phyloP scores from a whole-genome alignment of 2,888 invertebrate genomes.

The Drosophila lacicola region DNA sequence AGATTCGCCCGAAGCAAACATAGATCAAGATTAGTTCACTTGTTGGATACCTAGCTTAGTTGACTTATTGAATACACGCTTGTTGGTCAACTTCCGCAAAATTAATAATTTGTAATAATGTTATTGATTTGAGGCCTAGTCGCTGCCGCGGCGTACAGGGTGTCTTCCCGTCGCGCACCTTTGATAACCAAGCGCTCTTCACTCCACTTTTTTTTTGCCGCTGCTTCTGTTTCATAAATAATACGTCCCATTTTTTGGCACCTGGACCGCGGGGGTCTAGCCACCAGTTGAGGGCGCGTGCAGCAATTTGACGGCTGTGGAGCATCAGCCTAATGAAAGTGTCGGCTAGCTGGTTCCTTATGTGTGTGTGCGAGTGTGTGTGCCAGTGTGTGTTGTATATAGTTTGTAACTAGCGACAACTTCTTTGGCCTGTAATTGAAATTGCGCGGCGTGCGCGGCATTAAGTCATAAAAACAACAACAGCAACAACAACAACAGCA shows the following conservation, averaged over 20 bases:
- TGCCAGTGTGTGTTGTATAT: not conserved
- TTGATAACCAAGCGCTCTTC: too few species aligned
- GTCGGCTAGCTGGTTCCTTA: conserved; percentile 22
- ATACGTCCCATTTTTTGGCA: conserved; percentile 65
- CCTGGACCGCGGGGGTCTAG: conserved; percentile 59
- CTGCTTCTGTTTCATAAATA: conserved; percentile 59
- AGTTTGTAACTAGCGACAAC: conserved; percentile 21
- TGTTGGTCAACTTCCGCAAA: too few species aligned
- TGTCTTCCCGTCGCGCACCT: too few species aligned
- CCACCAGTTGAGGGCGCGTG: conserved; percentile 52
- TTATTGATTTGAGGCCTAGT: not conserved
- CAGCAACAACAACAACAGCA: conserved; percentile 22
- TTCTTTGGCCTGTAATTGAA: conserved; percentile 69
- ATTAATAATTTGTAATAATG: not conserved
- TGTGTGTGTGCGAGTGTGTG: not conserved
- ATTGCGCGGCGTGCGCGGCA: conserved; percentile 79
- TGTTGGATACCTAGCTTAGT: too few species aligned
- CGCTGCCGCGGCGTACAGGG: not conserved
- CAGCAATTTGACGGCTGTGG: conserved; percentile 51
- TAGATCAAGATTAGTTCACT: too few species aligned
- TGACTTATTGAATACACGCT: too few species aligned
- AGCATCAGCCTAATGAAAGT: conserved; percentile 67
- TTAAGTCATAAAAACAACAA: conserved; percentile 77
- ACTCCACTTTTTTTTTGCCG: conserved; percentile 1
- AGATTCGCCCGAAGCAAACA: too few species aligned